Evolutionary conservation across 2,888 invertebrate genomes (phyloP).

Genomic region (Caenorhabditis sp.): DNA sequence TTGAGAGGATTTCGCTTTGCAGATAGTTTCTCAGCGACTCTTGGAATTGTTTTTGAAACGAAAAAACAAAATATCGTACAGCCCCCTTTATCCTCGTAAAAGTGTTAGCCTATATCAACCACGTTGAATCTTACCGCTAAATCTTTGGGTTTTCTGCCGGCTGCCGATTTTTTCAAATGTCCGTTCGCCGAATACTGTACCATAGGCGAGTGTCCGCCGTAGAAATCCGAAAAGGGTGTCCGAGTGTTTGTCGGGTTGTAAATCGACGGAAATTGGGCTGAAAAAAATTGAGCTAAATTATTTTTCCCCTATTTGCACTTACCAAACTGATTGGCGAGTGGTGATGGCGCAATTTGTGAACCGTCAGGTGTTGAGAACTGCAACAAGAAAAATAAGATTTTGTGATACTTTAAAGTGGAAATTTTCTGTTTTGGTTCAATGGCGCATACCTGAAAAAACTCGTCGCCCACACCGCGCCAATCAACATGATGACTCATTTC

Average conservation of each 20-base stretch:
- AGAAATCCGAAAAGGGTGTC: conserved; percentile 18
- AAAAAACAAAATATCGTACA: too few relatives aligned
- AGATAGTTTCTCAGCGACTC: too few relatives aligned
- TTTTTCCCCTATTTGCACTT: background rate
- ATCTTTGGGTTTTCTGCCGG: conserved; percentile 38
- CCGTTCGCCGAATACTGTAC: conserved; percentile 20
- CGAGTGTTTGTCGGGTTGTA: conserved; percentile 4
- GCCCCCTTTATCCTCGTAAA: too few relatives aligned
- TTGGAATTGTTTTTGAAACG: too few relatives aligned
- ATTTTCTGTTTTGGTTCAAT: too few relatives aligned
- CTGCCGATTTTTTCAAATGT: conserved; percentile 23
- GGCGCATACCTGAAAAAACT: background rate
- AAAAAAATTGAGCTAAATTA: too few relatives aligned
- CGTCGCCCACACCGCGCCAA: background rate
- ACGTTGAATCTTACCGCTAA: conserved; percentile 15
- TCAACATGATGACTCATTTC: background rate
- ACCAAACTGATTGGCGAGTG: conserved; percentile 26
- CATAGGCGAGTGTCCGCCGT: conserved; percentile 28
- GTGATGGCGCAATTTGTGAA: conserved; percentile 29
- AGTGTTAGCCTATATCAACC: too few relatives aligned
- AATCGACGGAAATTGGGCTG: background rate
- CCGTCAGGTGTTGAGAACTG: conserved; percentile 29
- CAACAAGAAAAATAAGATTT: background rate
- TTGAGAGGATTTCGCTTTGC: too few relatives aligned
- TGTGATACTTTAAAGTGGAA: too few relatives aligned